Base-by-base conservation (phyloP, 2,113 vertebrate species). In the Strix uralensis region DNA sequence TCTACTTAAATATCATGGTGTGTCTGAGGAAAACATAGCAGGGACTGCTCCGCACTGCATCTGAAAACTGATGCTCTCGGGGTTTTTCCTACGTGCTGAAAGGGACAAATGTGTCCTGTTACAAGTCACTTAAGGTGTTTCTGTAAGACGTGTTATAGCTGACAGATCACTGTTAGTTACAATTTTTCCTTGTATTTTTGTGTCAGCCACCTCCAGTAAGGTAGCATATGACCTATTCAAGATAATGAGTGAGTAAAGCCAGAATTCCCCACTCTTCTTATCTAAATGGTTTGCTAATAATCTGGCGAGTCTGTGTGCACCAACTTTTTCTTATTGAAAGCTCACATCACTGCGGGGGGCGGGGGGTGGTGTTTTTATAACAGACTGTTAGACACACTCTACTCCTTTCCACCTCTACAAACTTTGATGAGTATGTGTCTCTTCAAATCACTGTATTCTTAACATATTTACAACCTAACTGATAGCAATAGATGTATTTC, bases 401-500 rank as follows among this genome's bases (percentile, higher is more conserved):
- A 52, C 77, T 85, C 52, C 57, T 69, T 97, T 78, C 96, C 95
- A 93, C 75, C 47, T 92, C 79, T 91, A 30, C 77, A 88, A 80
- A 85, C 52, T 63, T 62, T 1, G 3, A 91, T 96, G 89, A 96
- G 71, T 84, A 46, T 1, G 0, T 57, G 86, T 96, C 90, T 97
- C 85, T 74, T 93, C 2, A 1, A 97, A 91, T 77, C 83, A 93
- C 94, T 97, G 91, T 95, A 94, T 85, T 95, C 91, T 96, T 88
- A 59, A 55, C 5, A 4, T 88, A 88, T 69, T 85, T 88, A 34
- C 91, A 93, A 55, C 96, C 94, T 96, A 94, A 97, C 96, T 96
- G 95, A 97, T 97, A 98, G 95, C 97, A 97, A 96, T 98, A 98
- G 97, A 59, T 81, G 91, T 96, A 94, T 93, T 96, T 94, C 96